These are phyloP conservation scores for Agrypnia vestita DNA, from an alignment of 1,140 invertebrate species.

Conservation along the genomic window DNA sequence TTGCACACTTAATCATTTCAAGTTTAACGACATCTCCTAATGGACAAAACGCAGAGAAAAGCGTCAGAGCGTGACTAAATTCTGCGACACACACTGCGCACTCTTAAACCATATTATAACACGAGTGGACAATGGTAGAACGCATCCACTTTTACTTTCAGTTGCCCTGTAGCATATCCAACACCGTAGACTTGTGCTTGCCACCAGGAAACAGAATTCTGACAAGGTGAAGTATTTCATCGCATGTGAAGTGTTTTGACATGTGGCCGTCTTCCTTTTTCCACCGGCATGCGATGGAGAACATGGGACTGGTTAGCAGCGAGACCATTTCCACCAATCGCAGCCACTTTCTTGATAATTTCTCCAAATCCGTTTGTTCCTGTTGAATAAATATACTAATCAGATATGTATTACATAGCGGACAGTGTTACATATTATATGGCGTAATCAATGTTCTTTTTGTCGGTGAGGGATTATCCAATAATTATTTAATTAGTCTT, in stretches of 20 bases:
- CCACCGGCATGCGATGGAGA: slow-evolving; percentile 45
- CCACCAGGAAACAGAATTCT: slow-evolving; percentile 47
- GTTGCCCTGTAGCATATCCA: slow-evolving; percentile 52
- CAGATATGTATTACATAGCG: no score
- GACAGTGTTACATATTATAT: neutral
- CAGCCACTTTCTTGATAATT: slow-evolving; percentile 44
- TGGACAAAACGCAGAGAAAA: no score
- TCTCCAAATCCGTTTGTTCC: slow-evolving; percentile 48
- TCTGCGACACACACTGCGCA: no score
- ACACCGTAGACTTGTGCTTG: slow-evolving; percentile 42
- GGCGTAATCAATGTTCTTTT: neutral
- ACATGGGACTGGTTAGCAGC: slow-evolving; percentile 49
- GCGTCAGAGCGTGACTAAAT: no score
- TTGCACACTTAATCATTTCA: no score
- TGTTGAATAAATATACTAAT: neutral
- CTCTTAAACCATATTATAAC: no score
- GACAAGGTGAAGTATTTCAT: slow-evolving; percentile 55
- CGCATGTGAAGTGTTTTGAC: slow-evolving; percentile 37
- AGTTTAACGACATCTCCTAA: no score
- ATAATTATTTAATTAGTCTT: neutral
- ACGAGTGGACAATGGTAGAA: no score
- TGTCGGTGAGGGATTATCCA: neutral
- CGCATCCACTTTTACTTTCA: neutral
- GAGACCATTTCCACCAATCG: slow-evolving; percentile 47
- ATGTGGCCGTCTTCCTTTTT: slow-evolving; percentile 24